These are phyloP conservation scores for Tinea semifulvella DNA, from an alignment of 2,888 invertebrate species.

Conservation along the genomic window DNA sequence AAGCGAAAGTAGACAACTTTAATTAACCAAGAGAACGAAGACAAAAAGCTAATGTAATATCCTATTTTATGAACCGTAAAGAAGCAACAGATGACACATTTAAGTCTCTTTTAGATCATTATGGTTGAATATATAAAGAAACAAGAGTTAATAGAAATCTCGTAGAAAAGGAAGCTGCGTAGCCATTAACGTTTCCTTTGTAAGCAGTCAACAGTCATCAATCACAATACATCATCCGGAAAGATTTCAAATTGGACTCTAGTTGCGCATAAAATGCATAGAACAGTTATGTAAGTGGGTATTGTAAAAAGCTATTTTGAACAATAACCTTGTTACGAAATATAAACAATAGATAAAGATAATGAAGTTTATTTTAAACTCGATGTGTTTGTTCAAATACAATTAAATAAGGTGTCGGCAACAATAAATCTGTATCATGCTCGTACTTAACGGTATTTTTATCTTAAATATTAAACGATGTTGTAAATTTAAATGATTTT, in stretches of 20 bases:
- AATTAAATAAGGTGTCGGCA: too few relatives aligned
- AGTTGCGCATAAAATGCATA: background rate
- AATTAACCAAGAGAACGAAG: background rate
- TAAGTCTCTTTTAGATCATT: constrained; percentile 4
- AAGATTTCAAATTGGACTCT: constrained; percentile 22
- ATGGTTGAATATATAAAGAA: constrained; percentile 18
- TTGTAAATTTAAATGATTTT: too few relatives aligned
- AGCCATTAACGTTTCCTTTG: constrained; percentile 37
- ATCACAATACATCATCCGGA: constrained; percentile 30
- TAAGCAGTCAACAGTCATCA: constrained; percentile 28
- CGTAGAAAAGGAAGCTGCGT: constrained; percentile 35
- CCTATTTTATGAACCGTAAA: background rate
- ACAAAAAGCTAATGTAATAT: constrained; percentile 6
- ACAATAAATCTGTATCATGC: too few relatives aligned
- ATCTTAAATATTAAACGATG: too few relatives aligned
- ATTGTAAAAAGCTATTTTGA: too few relatives aligned
- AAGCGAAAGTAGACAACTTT: background rate
- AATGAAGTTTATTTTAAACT: too few relatives aligned
- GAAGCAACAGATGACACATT: constrained; percentile 8
- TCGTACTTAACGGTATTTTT: too few relatives aligned
- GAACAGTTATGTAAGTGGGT: background rate
- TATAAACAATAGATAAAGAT: background rate
- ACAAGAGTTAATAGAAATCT: constrained; percentile 19
- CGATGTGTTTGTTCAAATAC: too few relatives aligned
- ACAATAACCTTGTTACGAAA: background rate